Evolutionary conservation across 92 coral and sea anemone species (phyloP).

Genomic region (Epizoanthus stellaris): DNA sequence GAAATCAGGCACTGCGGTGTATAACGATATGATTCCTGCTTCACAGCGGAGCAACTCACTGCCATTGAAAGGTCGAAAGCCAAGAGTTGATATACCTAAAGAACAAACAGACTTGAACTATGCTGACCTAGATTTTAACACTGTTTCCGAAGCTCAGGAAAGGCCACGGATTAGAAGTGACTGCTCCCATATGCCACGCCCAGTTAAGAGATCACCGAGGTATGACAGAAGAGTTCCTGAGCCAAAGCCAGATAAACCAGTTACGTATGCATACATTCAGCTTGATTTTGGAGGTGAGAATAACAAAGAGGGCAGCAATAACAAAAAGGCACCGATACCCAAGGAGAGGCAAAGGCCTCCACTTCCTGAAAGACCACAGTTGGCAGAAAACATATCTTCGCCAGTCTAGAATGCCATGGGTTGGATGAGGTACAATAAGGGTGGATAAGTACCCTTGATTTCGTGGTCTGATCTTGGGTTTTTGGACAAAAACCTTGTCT

Average conservation of each 20-base stretch:
- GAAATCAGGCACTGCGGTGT: not conserved
- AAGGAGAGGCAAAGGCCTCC: not conserved
- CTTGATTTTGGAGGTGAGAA: conserved; percentile 67
- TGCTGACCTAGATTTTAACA: conserved; percentile 14
- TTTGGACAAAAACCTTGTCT: too few relatives aligned
- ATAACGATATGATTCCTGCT: not conserved
- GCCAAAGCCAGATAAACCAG: not conserved
- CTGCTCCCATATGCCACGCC: not conserved
- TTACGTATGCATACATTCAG: conserved; percentile 69
- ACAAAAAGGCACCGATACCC: not conserved
- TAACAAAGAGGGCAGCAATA: not conserved
- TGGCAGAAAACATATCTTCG: conserved; percentile 13
- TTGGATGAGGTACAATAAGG: too few relatives aligned
- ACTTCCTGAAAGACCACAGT: not conserved
- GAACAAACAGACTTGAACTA: conserved; percentile 4
- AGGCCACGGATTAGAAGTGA: conserved; percentile 11
- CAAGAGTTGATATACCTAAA: not conserved
- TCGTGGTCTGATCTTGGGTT: too few relatives aligned
- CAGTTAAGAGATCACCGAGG: conserved; percentile 11
- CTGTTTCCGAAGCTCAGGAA: not conserved
- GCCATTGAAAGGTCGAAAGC: conserved; percentile 21
- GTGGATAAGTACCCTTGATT: too few relatives aligned
- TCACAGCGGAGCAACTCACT: not conserved
- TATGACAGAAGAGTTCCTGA: not conserved
- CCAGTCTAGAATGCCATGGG: conserved; percentile 4